Evolutionary conservation across 2,113 vertebrate genomes (phyloP), one percentile per base, ranked within the genome.

Genomic region (Petroica traversi): DNA sequence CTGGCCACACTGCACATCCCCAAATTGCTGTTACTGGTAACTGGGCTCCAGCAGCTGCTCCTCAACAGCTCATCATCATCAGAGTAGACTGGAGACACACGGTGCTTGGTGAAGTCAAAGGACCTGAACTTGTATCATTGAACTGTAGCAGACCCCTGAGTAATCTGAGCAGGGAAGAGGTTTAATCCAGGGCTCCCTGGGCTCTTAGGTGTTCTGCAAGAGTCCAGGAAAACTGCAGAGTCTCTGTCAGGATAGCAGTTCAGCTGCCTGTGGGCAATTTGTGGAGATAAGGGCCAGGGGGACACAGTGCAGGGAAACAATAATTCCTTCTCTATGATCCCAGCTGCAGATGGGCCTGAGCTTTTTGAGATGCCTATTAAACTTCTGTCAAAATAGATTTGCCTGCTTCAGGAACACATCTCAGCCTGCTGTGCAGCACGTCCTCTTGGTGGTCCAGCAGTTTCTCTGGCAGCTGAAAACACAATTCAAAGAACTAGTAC

Each of bases 71-170:
- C 36, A 13, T 43, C 41, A 25, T 22, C 43, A 43, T 29, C 33
- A 55, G 7, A 22, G 40, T 6, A 73, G 38, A 48, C 52, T 72
- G 49, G 48, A 81, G 28, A 45, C 15, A 26, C 15, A 25, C 0
- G 0, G 9, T 75, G n/a, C 24, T 75, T 43, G 28, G 22, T 55
- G 54, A 33, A 19, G 24, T 55, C 67, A 51, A 59, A 54, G 17
- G 18, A n/a, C 20, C 13, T 0, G 0, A n/a, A 19, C 4, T 45
- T 13, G 3, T 68, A 33, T 73, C 34, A 15, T 17, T n/a, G 33
- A 68, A 5, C 26, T 6, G 5, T 6, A 59, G 58, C 38, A 85
- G 58, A 73, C 1, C 25, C 33, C 19, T 20, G 29, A 81, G 29
- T 63, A 85, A 68, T 12, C 25, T 59, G 14, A 59, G 12, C 11